Evolutionary conservation across 2,113 vertebrate species (phyloP).

Genomic region (Nicator chloris): DNA sequence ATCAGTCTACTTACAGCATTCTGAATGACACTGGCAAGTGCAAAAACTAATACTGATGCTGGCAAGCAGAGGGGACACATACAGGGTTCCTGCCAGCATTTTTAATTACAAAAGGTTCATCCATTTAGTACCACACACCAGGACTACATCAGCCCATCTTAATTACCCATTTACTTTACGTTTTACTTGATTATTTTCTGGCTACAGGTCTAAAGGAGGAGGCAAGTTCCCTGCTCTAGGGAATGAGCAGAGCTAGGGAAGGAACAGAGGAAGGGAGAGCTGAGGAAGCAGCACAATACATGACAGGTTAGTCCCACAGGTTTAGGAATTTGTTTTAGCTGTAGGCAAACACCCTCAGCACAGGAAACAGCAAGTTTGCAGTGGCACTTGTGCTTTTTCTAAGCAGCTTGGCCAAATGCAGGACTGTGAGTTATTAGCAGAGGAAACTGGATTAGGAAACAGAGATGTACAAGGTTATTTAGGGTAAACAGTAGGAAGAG

Average conservation of each 20-base stretch:
- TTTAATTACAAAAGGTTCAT: neutral
- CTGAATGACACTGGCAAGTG: neutral
- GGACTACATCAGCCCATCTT: neutral
- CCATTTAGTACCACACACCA: neutral
- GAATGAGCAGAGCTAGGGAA: neutral
- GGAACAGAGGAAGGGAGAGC: neutral
- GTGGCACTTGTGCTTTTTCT: neutral
- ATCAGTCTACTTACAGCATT: neutral
- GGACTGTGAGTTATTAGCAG: neutral
- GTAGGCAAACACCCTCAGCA: neutral
- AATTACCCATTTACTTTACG: neutral
- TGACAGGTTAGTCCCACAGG: neutral
- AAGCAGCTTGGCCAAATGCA: neutral
- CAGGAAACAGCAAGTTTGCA: neutral
- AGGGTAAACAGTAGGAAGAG: constrained; percentile 9
- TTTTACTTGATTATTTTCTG: neutral
- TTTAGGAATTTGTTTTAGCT: neutral
- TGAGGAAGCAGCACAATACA: neutral
- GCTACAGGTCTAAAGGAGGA: neutral
- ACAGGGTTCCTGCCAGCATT: neutral
- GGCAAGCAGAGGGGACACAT: neutral
- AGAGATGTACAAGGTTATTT: constrained; percentile 2
- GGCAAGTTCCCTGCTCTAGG: neutral
- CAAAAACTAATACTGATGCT: neutral
- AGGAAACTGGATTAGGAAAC: neutral